These are phyloP conservation scores for Podarcis raffonei DNA, from an alignment of 2,113 vertebrate genomes.

Conservation along the genomic window DNA sequence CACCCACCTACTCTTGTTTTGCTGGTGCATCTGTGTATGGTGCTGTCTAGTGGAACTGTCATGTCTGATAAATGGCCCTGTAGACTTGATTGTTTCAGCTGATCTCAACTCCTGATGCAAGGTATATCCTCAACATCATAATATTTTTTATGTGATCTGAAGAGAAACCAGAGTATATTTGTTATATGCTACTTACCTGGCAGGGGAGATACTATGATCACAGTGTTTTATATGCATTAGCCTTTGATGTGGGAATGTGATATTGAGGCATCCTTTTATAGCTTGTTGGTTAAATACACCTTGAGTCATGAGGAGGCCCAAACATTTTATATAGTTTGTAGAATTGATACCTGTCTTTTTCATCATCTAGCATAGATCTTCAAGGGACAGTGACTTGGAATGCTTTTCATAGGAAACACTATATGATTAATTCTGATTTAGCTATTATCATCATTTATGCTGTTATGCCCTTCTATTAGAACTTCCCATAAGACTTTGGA, in stretches of 20 bases:
- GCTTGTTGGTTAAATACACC: too few species aligned
- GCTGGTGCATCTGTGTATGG: rapidly evolving
- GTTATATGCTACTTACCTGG: too few species aligned
- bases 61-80: background rate
- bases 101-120: background rate
- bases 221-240: background rate
- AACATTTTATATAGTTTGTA: background rate
- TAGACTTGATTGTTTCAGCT: background rate
- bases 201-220: too few species aligned
- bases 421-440: background rate
- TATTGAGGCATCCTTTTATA: too few species aligned
- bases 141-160: too few species aligned
- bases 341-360: background rate
- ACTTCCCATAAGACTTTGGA: background rate
- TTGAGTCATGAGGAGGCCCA: background rate
- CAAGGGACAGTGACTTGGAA: background rate
- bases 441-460: background rate
- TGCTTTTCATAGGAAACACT: background rate
- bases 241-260: background rate
- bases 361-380: background rate
- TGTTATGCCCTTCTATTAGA: background rate
- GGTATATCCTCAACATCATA: background rate
- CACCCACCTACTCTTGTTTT: background rate
- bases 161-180: too few species aligned
- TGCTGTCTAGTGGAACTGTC: background rate